Percentiles rank a stretch among this genome's conserved stretches.
Conservation (phyloP, 2,113 vertebrate genomes). For the Coturnix japonica region DNA sequence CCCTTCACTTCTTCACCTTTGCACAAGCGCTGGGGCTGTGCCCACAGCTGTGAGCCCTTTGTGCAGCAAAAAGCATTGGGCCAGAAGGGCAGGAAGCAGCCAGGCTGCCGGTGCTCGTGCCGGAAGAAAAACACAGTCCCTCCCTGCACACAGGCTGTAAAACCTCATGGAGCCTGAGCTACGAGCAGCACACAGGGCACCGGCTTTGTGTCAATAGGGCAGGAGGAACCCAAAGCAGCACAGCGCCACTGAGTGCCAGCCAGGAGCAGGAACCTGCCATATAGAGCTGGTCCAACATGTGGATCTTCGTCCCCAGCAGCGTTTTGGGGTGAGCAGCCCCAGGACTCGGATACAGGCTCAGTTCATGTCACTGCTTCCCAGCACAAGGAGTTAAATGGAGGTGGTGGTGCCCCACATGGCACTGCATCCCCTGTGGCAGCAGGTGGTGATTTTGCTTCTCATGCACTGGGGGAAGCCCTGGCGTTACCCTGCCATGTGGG, state of each 20-base stretch:
- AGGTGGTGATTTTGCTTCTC: neutral
- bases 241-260: neutral
- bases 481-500: neutral
- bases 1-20: neutral
- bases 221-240: neutral
- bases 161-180: neutral
- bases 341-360: neutral
- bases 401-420: neutral
- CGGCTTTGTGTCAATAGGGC: neutral
- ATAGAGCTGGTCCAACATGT: neutral
- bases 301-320: neutral
- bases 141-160: neutral
- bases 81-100: neutral
- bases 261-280: neutral
- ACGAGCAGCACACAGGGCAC: neutral
- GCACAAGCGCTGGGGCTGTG: accelerated
- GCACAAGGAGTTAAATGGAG: neutral
- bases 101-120: accelerated
- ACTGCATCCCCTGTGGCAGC: neutral
- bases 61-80: neutral
- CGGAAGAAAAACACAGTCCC: conserved; percentile 16
- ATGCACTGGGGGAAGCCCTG: neutral
- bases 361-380: neutral
- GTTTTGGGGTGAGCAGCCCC: neutral
- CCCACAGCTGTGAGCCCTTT: neutral